These are phyloP conservation scores for Volucella bombylans DNA, from an alignment of 2,888 invertebrate species.

Conservation along the genomic window DNA sequence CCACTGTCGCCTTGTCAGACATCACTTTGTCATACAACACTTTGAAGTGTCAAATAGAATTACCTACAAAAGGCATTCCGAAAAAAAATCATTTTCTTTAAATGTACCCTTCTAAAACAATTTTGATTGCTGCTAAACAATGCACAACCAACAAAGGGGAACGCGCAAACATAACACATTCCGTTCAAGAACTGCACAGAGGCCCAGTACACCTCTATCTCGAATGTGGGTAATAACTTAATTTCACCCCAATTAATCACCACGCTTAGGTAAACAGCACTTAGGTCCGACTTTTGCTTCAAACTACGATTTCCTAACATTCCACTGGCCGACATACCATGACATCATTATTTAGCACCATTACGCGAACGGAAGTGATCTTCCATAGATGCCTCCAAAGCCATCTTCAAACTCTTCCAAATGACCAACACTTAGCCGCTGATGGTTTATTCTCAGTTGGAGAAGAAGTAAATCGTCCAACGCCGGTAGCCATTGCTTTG, in stretches of 20 bases:
- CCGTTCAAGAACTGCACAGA: background rate
- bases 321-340: conserved; percentile 40
- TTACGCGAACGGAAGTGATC: conserved; percentile 12
- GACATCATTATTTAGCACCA: conserved; percentile 42
- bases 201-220: background rate
- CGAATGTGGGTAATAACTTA: conserved; percentile 25
- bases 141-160: conserved; percentile 1
- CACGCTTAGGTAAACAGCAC: conserved; percentile 19
- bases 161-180: conserved; percentile 4
- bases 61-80: background rate
- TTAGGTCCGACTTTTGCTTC: background rate
- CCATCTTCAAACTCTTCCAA: conserved; percentile 2
- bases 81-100: background rate
- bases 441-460: background rate
- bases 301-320: conserved; percentile 28
- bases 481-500: conserved; percentile 24
- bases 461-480: conserved; percentile 30
- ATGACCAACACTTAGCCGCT: conserved; percentile 1
- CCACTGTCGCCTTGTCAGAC: background rate
- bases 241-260: conserved; percentile 41
- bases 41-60: too few relatives aligned
- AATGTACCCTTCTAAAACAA: background rate
- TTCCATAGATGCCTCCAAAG: conserved; percentile 9
- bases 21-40: too few relatives aligned
- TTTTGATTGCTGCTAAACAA: conserved; percentile 14